Conservation (phyloP, 1,140 invertebrate genomes). For the Drosophila baimaii region DNA sequence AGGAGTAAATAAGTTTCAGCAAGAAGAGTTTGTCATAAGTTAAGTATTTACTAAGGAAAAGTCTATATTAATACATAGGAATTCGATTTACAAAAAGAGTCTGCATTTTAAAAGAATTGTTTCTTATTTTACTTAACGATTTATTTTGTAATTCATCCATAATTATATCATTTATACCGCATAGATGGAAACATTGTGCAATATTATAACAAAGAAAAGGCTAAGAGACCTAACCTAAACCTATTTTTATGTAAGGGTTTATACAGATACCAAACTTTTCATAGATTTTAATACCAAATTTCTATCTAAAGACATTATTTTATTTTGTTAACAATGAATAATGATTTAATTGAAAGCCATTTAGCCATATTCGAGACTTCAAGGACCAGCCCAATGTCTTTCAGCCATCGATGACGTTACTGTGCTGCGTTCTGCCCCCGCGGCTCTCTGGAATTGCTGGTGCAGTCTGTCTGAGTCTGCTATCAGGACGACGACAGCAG, state of each 20-base stretch:
- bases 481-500: conserved; percentile 71
- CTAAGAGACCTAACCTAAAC: background rate
- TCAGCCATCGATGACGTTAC: conserved; percentile 56
- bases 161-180: no score
- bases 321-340: no score
- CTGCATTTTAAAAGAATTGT: background rate
- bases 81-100: background rate
- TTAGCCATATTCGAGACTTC: background rate
- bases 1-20: no score
- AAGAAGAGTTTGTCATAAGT: no score
- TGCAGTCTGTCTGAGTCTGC: conserved; percentile 49
- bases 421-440: conserved; percentile 24
- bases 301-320: no score
- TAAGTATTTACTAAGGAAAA: no score
- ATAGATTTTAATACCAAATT: background rate
- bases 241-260: background rate
- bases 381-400: conserved; percentile 42
- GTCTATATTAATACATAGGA: no score
- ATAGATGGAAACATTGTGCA: background rate
- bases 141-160: background rate
- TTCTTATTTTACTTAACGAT: background rate
- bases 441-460: conserved; percentile 29
- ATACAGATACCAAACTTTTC: background rate
- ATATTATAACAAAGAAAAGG: background rate
- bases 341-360: background rate